phyloP scores from a whole-genome alignment of 2,888 invertebrate species.

The Synergus gifuensis region DNA sequence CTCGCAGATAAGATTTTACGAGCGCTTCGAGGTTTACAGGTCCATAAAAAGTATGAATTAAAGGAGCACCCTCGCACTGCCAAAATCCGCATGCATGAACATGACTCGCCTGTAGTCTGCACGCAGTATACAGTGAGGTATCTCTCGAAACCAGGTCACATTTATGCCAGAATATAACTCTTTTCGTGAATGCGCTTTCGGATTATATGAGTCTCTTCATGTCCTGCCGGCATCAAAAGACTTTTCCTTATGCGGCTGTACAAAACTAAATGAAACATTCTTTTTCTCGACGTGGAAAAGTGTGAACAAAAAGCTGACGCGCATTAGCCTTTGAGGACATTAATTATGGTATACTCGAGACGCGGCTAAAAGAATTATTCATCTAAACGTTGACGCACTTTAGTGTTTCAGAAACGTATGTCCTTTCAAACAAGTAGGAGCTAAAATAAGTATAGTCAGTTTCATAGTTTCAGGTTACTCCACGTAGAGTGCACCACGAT shows the following conservation, averaged over 20 bases:
- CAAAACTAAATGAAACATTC: conserved; percentile 36
- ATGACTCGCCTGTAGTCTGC: conserved; percentile 14
- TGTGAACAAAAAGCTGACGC: conserved; percentile 5
- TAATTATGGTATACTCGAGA: background rate
- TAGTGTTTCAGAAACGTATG: background rate
- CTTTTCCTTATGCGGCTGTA: conserved; percentile 6
- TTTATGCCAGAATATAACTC: conserved; percentile 34
- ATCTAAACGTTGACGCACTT: conserved; percentile 27
- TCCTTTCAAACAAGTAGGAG: too few species aligned
- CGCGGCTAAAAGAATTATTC: conserved; percentile 22
- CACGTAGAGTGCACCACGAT: too few species aligned
- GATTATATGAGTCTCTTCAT: conserved; percentile 33
- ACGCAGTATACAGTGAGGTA: conserved; percentile 5
- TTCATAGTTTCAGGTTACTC: background rate
- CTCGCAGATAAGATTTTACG: conserved; percentile 34
- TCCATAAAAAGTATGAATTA: conserved; percentile 39
- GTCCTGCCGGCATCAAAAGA: conserved; percentile 30
- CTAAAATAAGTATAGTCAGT: too few species aligned
- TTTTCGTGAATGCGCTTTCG: conserved; percentile 25
- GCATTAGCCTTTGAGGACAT: conserved; percentile 21
- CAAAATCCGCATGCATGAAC: conserved; percentile 39
- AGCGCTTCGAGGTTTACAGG: conserved; percentile 28
- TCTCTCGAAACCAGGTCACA: conserved; percentile 35
- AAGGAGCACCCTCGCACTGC: conserved; percentile 27
- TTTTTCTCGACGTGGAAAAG: conserved; percentile 23